Evolutionary conservation across 1,140 invertebrate species (phyloP).

Genomic region (Drosophila melanogaster): Release_6_plus_ISO1_MT NT_037436.4:3189501-3190000

Average conservation of each 20-base stretch:
- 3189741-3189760: conserved; percentile 18
- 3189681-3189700: neutral
- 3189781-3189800: conserved; percentile 47
- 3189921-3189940: conserved; percentile 22
- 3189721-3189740: conserved; percentile 18
- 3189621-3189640: neutral
- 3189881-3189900: conserved; percentile 22
- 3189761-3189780: conserved; percentile 15
- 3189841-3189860: conserved; percentile 48
- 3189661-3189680: neutral
- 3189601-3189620: conserved; percentile 26
- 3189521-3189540: conserved; percentile 1
- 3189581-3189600: conserved; percentile 37
- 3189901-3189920: conserved; percentile 45
- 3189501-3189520: conserved; percentile 5
- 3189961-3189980: conserved; percentile 18
- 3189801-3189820: conserved; percentile 26
- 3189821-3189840: conserved; percentile 21
- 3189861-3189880: conserved; percentile 11
- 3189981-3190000: conserved; percentile 25
- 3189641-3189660: conserved; percentile 10
- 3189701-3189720: conserved; percentile 6
- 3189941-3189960: neutral
- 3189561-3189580: conserved; percentile 49
- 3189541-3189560: conserved; percentile 51